phyloP scores from a whole-genome alignment of 1,140 invertebrate genomes.

The Mactra quadrangularis region DNA sequence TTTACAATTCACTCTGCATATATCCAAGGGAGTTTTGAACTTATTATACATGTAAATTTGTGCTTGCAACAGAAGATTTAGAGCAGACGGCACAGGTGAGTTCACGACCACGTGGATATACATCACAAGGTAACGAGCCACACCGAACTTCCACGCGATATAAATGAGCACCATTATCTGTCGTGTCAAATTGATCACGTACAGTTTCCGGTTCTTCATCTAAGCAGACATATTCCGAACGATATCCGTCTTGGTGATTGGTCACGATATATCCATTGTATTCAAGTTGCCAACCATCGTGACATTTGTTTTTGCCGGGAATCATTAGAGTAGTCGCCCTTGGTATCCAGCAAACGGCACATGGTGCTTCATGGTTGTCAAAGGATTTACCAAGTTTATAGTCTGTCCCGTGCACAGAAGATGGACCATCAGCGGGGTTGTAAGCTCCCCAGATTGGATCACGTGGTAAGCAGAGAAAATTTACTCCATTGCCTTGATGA shows the following conservation, averaged over 20 bases:
- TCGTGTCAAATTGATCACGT: no score
- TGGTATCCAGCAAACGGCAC: no score
- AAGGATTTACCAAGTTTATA: no score
- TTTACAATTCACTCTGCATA: no score
- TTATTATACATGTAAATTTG: no score
- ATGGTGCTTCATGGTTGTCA: no score
- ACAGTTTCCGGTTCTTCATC: background rate
- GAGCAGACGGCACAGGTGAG: constrained; percentile 12
- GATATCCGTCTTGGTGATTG: background rate
- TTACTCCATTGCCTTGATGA: background rate
- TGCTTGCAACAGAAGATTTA: no score
- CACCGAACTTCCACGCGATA: background rate
- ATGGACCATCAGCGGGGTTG: background rate
- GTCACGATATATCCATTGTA: background rate
- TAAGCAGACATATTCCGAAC: background rate
- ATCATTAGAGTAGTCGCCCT: background rate
- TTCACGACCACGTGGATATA: background rate
- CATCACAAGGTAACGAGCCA: background rate
- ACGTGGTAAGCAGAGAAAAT: background rate
- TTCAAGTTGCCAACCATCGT: background rate
- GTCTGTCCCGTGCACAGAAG: background rate
- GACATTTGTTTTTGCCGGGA: background rate
- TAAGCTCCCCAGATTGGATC: background rate
- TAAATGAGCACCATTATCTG: background rate
- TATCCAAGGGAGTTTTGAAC: no score